phyloP scores from a whole-genome alignment of 2,888 invertebrate genomes.

The Latrodectus elegans region DNA sequence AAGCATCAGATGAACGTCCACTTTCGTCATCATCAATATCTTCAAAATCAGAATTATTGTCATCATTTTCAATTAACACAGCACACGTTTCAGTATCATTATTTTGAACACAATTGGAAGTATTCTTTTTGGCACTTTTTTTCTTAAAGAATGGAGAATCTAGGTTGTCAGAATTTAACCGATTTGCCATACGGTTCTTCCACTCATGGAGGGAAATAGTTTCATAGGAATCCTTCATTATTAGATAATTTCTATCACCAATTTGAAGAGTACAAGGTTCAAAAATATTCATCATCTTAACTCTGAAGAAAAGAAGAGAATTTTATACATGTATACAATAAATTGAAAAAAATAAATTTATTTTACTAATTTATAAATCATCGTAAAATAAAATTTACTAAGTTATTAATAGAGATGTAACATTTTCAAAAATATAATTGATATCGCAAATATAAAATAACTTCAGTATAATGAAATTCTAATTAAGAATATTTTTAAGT shows the following conservation, averaged over 20 bases:
- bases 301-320: constrained; percentile 75
- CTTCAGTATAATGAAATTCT: too few relatives aligned
- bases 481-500: too few relatives aligned
- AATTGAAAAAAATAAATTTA: too few relatives aligned
- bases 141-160: constrained; percentile 12
- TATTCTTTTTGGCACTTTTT: background rate
- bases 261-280: constrained; percentile 80
- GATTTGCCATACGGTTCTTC: constrained; percentile 75
- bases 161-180: constrained; percentile 1
- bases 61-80: background rate
- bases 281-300: constrained; percentile 81
- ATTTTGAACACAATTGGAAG: constrained; percentile 22
- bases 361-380: too few relatives aligned
- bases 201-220: constrained; percentile 86
- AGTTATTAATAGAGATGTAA: too few relatives aligned
- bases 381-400: too few relatives aligned
- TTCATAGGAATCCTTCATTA: constrained; percentile 84
- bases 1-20: constrained; percentile 77
- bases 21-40: constrained; percentile 76
- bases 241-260: constrained; percentile 89
- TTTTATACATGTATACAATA: background rate
- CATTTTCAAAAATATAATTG: too few relatives aligned
- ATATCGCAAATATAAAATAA: too few relatives aligned
- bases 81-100: constrained; percentile 35
- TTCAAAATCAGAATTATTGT: constrained; percentile 72